Evolutionary conservation across 1,140 invertebrate species (phyloP).

Genomic region (Dendrolimus punctatus): DNA sequence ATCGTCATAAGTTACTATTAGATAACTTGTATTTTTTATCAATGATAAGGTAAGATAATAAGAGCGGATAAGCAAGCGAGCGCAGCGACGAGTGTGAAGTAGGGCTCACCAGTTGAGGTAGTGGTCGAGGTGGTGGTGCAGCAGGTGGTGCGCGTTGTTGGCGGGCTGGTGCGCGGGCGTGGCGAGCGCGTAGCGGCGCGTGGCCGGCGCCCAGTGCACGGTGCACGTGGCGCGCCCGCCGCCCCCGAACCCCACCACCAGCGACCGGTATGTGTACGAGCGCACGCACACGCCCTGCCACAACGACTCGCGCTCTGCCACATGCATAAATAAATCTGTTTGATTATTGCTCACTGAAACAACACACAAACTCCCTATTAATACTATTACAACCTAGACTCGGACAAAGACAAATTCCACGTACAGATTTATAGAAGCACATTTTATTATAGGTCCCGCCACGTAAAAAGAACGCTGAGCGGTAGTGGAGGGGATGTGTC

Average conservation of each 20-base stretch:
- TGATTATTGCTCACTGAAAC: background rate
- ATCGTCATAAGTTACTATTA: no score
- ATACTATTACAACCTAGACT: no score
- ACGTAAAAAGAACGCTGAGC: no score
- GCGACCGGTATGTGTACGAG: conserved; percentile 65
- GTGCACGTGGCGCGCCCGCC: conserved; percentile 56
- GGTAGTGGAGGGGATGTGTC: no score
- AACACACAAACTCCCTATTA: background rate
- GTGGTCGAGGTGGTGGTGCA: conserved; percentile 64
- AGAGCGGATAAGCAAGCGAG: no score
- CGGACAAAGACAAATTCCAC: no score
- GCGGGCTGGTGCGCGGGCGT: conserved; percentile 66
- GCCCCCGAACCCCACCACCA: conserved; percentile 59
- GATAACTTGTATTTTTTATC: no score
- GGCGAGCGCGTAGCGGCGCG: conserved; percentile 54
- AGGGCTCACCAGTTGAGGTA: conserved; percentile 52
- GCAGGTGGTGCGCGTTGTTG: conserved; percentile 63
- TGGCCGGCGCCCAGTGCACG: conserved; percentile 50
- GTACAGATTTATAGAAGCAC: no score
- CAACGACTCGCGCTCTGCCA: conserved; percentile 51
- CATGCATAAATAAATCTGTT: conserved; percentile 9
- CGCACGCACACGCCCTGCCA: conserved; percentile 63
- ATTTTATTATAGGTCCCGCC: no score
- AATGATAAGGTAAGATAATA: no score
- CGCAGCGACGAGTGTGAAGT: no score